Conservation (phyloP, 2,888 invertebrate genomes). For the Colletes collaris region DNA sequence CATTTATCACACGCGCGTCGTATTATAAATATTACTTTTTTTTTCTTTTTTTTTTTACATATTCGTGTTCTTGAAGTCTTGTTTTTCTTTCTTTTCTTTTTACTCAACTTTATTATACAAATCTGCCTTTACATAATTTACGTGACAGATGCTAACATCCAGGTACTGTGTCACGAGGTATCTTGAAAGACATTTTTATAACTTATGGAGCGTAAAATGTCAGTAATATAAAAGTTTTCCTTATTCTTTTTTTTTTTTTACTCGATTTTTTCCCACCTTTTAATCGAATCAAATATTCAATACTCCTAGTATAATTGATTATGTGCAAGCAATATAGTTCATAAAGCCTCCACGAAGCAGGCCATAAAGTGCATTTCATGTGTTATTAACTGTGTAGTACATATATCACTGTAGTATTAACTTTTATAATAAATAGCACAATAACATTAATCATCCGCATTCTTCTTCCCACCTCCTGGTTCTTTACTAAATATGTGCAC, state of each 20-base stretch:
- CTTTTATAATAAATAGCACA: constrained; percentile 79
- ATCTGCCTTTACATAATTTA: constrained; percentile 53
- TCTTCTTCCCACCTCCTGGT: constrained; percentile 72
- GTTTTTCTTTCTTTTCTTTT: constrained; percentile 7
- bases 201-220: constrained; percentile 48
- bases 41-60: constrained; percentile 55
- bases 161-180: constrained; percentile 67
- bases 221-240: constrained; percentile 38
- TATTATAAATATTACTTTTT: constrained; percentile 63
- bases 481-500: constrained; percentile 73
- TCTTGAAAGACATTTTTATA: constrained; percentile 64
- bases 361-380: constrained; percentile 67
- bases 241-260: neutral
- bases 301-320: constrained; percentile 59
- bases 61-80: constrained; percentile 47
- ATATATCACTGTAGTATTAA: constrained; percentile 71
- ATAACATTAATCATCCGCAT: constrained; percentile 71
- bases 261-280: neutral
- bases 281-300: constrained; percentile 32
- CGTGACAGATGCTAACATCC: constrained; percentile 63
- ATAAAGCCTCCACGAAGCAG: constrained; percentile 70
- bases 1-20: constrained; percentile 61
- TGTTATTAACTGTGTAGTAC: constrained; percentile 67
- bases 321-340: constrained; percentile 68
- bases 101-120: constrained; percentile 65